phyloP scores from a whole-genome alignment of 2,797 vertebrate species.

The Psittacula derbiana region DNA sequence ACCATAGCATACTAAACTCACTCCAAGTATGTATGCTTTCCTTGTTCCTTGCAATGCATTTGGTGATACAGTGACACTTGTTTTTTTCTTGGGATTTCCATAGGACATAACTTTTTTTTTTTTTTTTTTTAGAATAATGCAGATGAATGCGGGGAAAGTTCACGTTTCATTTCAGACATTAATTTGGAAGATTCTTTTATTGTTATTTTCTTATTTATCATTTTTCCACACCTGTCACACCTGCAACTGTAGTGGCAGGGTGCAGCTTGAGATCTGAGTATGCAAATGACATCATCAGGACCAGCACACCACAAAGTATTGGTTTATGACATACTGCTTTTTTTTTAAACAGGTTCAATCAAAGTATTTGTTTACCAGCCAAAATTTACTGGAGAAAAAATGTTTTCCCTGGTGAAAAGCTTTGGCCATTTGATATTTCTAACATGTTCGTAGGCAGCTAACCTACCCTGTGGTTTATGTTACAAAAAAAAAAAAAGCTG shows the following conservation, averaged over 20 bases:
- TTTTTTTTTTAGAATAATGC: background rate
- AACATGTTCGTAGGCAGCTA: background rate
- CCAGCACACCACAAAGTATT: background rate
- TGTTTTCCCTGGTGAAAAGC: background rate
- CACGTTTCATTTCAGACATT: background rate
- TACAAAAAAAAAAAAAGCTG: background rate
- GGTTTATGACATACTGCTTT: background rate
- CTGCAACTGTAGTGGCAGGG: background rate
- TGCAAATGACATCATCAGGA: background rate
- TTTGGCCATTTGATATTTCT: background rate
- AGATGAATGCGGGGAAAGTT: background rate
- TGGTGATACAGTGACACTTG: background rate
- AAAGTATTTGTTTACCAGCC: background rate
- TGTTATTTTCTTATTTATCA: background rate
- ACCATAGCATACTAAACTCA: background rate
- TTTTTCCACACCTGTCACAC: background rate
- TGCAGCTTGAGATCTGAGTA: background rate
- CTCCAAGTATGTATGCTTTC: background rate
- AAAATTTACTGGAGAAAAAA: background rate
- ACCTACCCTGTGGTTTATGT: rapidly evolving
- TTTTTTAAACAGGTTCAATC: background rate
- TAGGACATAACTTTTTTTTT: background rate
- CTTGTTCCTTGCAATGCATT: background rate
- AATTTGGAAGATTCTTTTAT: background rate
- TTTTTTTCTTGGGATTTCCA: background rate